These are phyloP conservation scores for Drosophila mimica DNA, from an alignment of 2,888 invertebrate genomes.

Conservation along the genomic window DNA sequence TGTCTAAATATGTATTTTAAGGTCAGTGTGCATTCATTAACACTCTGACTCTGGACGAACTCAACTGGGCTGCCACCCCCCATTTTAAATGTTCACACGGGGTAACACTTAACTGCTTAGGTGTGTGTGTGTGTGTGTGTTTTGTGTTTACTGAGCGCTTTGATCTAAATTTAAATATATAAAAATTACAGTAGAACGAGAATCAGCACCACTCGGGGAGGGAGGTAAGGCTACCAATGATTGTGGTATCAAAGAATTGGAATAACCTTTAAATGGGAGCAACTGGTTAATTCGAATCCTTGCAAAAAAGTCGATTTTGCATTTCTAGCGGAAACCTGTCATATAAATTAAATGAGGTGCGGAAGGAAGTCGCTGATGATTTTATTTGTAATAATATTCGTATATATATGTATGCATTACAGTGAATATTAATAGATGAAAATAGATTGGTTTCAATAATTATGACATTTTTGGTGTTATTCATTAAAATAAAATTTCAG, in stretches of 20 bases:
- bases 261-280: background rate
- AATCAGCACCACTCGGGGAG: background rate
- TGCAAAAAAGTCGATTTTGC: background rate
- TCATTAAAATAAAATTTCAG: too few species aligned
- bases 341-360: background rate
- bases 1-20: conserved; percentile 58
- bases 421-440: background rate
- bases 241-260: background rate
- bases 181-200: conserved; percentile 13
- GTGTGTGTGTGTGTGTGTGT: background rate
- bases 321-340: background rate
- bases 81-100: conserved; percentile 20
- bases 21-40: conserved; percentile 58
- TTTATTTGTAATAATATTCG: background rate
- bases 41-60: background rate
- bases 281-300: background rate
- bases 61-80: conserved; percentile 11
- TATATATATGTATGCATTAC: background rate
- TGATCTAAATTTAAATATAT: conserved; percentile 64
- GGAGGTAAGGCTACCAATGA: background rate
- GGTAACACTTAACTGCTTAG: conserved; percentile 3
- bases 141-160: conserved; percentile 37
- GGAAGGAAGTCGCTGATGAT: background rate
- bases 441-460: background rate
- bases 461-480: background rate